Conservation (phyloP, 2,797 vertebrate species). For the Telmatherina bonti region DNA sequence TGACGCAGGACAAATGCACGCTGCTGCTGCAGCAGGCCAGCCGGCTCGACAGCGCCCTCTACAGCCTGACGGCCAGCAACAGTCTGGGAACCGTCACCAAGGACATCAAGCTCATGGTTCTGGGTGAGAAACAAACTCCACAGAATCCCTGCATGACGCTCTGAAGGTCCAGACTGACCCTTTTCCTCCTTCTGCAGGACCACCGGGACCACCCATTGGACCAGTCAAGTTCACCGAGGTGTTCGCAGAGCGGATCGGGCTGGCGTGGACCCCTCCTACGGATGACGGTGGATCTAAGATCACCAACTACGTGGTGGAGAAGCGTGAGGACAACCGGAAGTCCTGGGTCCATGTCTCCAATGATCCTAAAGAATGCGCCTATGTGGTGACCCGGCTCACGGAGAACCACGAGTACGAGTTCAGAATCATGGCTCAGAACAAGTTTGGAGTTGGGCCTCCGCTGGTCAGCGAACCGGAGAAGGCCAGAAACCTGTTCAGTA, state of each 20-base stretch:
- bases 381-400: conserved; percentile 91
- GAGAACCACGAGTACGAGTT: conserved; percentile 98
- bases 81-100: conserved; percentile 91
- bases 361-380: conserved; percentile 93
- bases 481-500: conserved; percentile 97
- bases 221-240: conserved; percentile 95
- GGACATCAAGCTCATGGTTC: conserved; percentile 91
- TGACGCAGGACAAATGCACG: conserved; percentile 92
- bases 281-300: conserved; percentile 97
- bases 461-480: conserved; percentile 94
- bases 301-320: conserved; percentile 97
- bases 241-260: conserved; percentile 93
- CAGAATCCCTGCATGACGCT: too few species aligned
- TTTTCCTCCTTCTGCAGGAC: conserved; percentile 80
- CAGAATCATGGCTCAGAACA: conserved; percentile 98
- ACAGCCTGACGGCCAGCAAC: conserved; percentile 93
- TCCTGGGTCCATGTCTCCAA: conserved; percentile 94
- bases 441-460: conserved; percentile 94
- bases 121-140: conserved; percentile 88
- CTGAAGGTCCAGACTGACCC: background rate
- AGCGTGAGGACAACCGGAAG: conserved; percentile 95
- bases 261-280: conserved; percentile 93
- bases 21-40: conserved; percentile 93
- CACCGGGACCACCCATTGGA: conserved; percentile 91
- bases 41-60: conserved; percentile 91